Evolutionary conservation across 2,888 invertebrate species (phyloP).

Genomic region (Lamellibrachia satsuma): DNA sequence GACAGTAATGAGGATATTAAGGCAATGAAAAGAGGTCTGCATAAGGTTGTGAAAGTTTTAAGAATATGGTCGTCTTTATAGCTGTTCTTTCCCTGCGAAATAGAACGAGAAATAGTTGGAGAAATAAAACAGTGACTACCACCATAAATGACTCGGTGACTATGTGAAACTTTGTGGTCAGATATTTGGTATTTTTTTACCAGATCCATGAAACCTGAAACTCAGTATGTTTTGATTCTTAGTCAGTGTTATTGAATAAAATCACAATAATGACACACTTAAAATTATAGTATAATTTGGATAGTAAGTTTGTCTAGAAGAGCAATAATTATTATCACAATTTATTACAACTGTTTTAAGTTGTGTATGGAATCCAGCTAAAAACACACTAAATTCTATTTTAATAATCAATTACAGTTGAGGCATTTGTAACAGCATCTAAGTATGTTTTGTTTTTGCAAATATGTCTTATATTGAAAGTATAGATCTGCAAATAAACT

Average conservation of each 20-base stretch:
- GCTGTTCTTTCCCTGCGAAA: neutral
- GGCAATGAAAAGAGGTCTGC: neutral
- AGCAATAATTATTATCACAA: neutral
- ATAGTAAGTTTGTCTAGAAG: neutral
- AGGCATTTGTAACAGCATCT: neutral
- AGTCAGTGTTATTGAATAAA: neutral
- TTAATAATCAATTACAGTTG: neutral
- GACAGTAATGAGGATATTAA: constrained; percentile 5
- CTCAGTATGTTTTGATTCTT: neutral
- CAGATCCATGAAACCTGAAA: neutral
- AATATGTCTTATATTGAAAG: too few species aligned
- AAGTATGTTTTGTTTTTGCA: too few species aligned
- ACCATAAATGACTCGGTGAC: too few species aligned
- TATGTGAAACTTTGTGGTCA: too few species aligned
- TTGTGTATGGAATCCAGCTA: neutral
- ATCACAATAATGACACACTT: neutral
- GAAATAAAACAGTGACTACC: too few species aligned
- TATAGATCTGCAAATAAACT: too few species aligned
- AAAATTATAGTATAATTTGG: neutral
- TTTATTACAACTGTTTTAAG: neutral
- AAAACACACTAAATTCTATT: neutral
- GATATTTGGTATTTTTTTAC: neutral
- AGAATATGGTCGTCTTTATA: neutral
- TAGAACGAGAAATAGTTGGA: too few species aligned
- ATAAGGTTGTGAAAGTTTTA: too few species aligned